Conservation (phyloP, 2,888 invertebrate genomes). For the Lithosia quadra region DNA sequence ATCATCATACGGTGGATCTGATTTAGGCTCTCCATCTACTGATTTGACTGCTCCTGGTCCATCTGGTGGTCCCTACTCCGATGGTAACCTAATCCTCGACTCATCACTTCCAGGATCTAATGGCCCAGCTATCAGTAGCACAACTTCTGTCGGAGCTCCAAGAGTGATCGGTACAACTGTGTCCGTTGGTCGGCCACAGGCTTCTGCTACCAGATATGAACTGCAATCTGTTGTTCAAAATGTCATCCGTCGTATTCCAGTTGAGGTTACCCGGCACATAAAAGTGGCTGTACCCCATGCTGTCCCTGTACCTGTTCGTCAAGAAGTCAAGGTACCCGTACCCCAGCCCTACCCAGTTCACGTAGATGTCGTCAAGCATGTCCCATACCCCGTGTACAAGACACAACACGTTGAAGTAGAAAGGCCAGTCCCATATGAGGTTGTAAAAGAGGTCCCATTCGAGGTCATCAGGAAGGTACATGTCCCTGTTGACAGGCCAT, state of each 20-base stretch:
- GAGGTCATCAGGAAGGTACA: constrained; percentile 80
- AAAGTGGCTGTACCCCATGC: constrained; percentile 77
- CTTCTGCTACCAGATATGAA: constrained; percentile 71
- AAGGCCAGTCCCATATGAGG: constrained; percentile 78
- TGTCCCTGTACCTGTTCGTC: constrained; percentile 76
- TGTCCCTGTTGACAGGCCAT: constrained; percentile 78
- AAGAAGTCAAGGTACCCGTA: constrained; percentile 78
- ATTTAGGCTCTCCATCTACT: constrained; percentile 19
- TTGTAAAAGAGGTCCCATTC: constrained; percentile 75
- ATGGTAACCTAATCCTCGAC: constrained; percentile 41
- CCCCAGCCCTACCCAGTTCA: constrained; percentile 82
- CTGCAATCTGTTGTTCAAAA: constrained; percentile 81
- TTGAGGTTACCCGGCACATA: constrained; percentile 80
- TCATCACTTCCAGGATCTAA: constrained; percentile 30
- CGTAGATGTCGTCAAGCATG: constrained; percentile 79
- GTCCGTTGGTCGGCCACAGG: constrained; percentile 64
- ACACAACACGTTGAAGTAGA: constrained; percentile 79
- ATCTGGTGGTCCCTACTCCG: constrained; percentile 34
- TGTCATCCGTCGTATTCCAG: constrained; percentile 76
- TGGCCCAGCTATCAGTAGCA: constrained; percentile 31
- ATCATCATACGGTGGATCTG: constrained; percentile 17
- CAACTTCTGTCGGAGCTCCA: constrained; percentile 58
- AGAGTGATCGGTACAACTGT: constrained; percentile 72
- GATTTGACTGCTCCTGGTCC: constrained; percentile 30
- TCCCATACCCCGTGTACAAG: constrained; percentile 81